phyloP scores from a whole-genome alignment of 2,888 invertebrate species.

The Monoplex corrugatus region DNA sequence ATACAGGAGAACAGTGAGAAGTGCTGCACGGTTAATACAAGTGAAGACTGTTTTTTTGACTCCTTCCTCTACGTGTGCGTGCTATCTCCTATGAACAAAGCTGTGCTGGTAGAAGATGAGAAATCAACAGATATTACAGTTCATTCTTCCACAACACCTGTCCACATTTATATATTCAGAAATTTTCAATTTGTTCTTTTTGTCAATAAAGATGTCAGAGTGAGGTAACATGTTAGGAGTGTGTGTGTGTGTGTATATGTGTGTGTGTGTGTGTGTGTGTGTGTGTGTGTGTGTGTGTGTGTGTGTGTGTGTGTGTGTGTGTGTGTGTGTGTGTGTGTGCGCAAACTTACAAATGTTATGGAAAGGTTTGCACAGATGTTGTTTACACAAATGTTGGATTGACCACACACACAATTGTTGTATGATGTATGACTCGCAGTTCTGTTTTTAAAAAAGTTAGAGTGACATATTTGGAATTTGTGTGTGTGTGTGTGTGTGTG shows the following conservation, averaged over 20 bases:
- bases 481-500: neutral
- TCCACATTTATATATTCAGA: no score
- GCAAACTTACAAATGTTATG: neutral
- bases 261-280: neutral
- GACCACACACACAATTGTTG: neutral
- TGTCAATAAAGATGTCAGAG: no score
- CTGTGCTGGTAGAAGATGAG: no score
- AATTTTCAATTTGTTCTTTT: no score
- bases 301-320: neutral
- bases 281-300: neutral
- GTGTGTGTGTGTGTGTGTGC: neutral
- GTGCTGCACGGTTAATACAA: no score
- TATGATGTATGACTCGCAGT: neutral
- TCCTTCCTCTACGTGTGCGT: no score
- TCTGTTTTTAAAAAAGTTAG: neutral
- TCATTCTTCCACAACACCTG: no score
- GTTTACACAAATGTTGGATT: neutral
- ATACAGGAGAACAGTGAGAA: no score
- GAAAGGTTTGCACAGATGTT: neutral
- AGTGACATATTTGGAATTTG: neutral
- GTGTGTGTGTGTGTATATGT: conserved; percentile 4
- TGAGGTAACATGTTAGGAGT: no score
- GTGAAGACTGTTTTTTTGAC: no score
- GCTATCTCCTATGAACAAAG: no score
- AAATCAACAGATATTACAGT: no score